Conservation (phyloP, 2,888 invertebrate genomes). For the Priocnemis perturbator region DNA sequence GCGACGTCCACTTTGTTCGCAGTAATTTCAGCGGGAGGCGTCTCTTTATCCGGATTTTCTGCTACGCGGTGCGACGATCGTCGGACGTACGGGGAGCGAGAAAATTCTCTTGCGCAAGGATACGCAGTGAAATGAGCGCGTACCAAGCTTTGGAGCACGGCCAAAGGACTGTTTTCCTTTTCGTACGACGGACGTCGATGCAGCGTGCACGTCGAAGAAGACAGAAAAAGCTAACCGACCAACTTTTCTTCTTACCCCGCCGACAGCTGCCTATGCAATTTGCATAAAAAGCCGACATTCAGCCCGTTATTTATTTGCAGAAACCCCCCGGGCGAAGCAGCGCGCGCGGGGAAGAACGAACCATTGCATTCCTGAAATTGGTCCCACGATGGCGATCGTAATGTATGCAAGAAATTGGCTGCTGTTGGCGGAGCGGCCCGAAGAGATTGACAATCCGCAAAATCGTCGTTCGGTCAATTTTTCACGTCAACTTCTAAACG, state of each 20-base stretch:
- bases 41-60: too few species aligned
- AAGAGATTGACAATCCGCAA: not conserved
- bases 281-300: slow-evolving; percentile 50
- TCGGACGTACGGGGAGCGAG: too few species aligned
- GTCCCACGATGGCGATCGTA: slow-evolving; percentile 5
- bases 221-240: slow-evolving; percentile 46
- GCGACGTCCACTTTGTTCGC: too few species aligned
- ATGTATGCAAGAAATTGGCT: slow-evolving; percentile 9
- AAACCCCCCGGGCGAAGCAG: slow-evolving; percentile 12
- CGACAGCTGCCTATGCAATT: slow-evolving; percentile 59
- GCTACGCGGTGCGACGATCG: too few species aligned
- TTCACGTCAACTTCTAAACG: not conserved
- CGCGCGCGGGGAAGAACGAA: slow-evolving; percentile 1
- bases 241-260: slow-evolving; percentile 52
- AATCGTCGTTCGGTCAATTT: not conserved
- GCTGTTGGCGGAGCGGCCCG: not conserved
- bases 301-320: slow-evolving; percentile 21
- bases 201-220: slow-evolving; percentile 19
- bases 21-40: too few species aligned
- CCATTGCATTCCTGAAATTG: slow-evolving; percentile 19
- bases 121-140: too few species aligned
- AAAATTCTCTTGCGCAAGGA: too few species aligned
- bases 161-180: slow-evolving; percentile 57
- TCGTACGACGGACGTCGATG: slow-evolving; percentile 40
- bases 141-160: slow-evolving; percentile 42